Base-by-base conservation (phyloP, 2,797 vertebrate species). In the Centropyge bicolor region DNA sequence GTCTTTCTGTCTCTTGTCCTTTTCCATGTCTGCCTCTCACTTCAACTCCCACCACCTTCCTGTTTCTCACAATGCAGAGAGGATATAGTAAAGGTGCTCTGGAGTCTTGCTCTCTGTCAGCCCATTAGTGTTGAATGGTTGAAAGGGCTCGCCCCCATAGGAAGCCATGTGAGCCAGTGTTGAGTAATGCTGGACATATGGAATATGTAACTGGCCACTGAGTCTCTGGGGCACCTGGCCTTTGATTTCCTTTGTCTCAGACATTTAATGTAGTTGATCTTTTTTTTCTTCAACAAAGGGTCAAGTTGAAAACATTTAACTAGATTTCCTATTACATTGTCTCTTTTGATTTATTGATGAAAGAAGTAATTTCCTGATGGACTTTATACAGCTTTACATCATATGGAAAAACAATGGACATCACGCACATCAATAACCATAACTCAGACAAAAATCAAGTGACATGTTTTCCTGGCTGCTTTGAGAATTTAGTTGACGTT, bases 111-210 rank as follows among this genome's bases (percentile, higher is more conserved):
- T 65, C 57, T 70, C 55, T 66, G 49, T 78, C 67, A 79, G 72
- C 48, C 79, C 76, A 78, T 88, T 81, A 86, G 70, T 64, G 62
- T n/a, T 68, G 71, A 84, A 54, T 51, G 45, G 76, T 51, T 86
- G 66, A 81, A 84, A 78, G 70, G 67, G 36, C 56, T 67, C 7
- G 1, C 35, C 78, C 78, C 80, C 70, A 69, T 38, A 80, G 85
- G 81, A 82, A 56, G 64, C 43, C 9, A 20, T 35, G 54, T 19
- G 69, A 86, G 75, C 72, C 88, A 66, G 55, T 60, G 76, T 66
- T 84, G 83, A 87, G 86, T 82, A 90, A 91, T 76, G 83, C 67
- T 38, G 76, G 76, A 80, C 87, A 89, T 70, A 76, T 89, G 89
- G 91, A 85, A 79, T 77, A 84, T 85, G 84, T 82, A 84, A 84